Evolutionary conservation across 1,140 invertebrate genomes (phyloP).

Genomic region (Aphelinus certus): DNA sequence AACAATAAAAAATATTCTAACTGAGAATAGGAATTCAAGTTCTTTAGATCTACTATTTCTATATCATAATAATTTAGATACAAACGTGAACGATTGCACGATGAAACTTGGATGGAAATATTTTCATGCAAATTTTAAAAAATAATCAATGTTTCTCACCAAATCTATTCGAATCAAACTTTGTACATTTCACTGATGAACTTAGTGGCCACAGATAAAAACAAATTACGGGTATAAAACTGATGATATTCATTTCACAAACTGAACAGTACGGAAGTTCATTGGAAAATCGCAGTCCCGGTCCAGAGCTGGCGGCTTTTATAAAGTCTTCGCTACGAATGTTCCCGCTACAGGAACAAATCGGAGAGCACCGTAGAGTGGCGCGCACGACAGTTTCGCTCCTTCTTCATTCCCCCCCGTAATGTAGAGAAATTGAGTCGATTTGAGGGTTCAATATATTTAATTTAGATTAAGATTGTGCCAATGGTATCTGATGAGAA

Average conservation of each 20-base stretch:
- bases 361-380: background rate
- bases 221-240: background rate
- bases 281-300: background rate
- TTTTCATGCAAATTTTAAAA: too few relatives aligned
- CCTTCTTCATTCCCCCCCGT: slow-evolving; percentile 15
- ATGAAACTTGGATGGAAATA: too few relatives aligned
- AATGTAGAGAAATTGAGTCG: slow-evolving; percentile 18
- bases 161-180: slow-evolving; percentile 10
- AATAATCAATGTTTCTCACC: background rate
- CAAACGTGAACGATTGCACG: too few relatives aligned
- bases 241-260: background rate
- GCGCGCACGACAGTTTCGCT: slow-evolving; percentile 6
- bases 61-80: too few relatives aligned
- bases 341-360: background rate
- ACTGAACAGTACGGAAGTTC: background rate
- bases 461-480: slow-evolving; percentile 10
- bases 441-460: slow-evolving; percentile 9
- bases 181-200: background rate
- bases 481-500: too few relatives aligned
- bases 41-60: too few relatives aligned
- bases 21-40: too few relatives aligned
- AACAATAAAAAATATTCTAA: too few relatives aligned
- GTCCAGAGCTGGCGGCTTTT: background rate
- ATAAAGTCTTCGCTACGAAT: slow-evolving; percentile 3
- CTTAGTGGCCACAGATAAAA: background rate